Conservation (phyloP, 2,888 invertebrate species). For the Phortica okadai region DNA sequence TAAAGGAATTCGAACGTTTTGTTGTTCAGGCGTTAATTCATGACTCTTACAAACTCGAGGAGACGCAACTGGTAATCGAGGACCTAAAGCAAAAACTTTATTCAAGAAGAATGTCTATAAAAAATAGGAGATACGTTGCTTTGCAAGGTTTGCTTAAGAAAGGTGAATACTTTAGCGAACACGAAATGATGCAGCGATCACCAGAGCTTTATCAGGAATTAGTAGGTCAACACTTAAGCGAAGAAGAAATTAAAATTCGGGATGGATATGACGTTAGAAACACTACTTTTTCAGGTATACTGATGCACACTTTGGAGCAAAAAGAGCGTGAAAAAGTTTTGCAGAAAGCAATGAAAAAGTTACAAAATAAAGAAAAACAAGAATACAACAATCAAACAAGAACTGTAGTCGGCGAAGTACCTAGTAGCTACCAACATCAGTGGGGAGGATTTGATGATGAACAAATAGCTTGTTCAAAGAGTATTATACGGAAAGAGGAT, state of each 20-base stretch:
- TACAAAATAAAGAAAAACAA: no score
- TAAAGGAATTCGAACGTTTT: conserved; percentile 81
- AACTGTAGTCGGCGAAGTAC: conserved; percentile 67
- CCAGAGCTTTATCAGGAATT: conserved; percentile 93
- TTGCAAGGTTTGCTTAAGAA: conserved; percentile 82
- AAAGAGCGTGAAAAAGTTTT: conserved; percentile 81
- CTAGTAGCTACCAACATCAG: conserved; percentile 71
- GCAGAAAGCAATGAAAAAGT: conserved; percentile 65
- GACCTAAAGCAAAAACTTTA: conserved; percentile 80
- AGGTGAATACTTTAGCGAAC: conserved; percentile 89
- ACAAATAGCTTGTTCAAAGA: conserved; percentile 65
- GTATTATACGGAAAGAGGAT: conserved; percentile 43
- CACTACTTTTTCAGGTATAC: conserved; percentile 83
- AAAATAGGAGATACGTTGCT: conserved; percentile 90
- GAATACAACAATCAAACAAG: background rate
- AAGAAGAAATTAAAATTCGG: conserved; percentile 83
- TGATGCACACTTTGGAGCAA: conserved; percentile 88
- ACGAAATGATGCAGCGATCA: conserved; percentile 94
- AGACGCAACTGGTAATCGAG: conserved; percentile 81
- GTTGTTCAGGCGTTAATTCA: conserved; percentile 62
- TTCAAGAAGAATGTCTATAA: conserved; percentile 79
- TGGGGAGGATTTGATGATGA: conserved; percentile 80
- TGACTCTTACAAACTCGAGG: conserved; percentile 76
- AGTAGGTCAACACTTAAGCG: conserved; percentile 89
- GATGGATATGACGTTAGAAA: conserved; percentile 79